Percentiles rank a stretch among this genome's conserved stretches.
Conservation (phyloP, 2,113 vertebrate genomes). For the Grallaria varia region DNA sequence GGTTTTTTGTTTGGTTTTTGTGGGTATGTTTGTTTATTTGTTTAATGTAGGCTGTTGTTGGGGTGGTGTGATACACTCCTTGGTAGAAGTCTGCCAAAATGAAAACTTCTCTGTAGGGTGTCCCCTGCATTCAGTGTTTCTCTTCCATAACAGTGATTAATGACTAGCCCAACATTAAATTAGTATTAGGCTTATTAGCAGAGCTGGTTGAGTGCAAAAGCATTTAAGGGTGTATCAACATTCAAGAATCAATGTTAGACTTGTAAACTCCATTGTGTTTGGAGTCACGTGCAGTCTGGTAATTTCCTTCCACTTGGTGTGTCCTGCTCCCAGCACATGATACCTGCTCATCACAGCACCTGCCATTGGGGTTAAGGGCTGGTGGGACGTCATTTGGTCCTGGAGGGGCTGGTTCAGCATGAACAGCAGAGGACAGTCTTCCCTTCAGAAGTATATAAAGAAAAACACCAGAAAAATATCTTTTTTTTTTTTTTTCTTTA, state of each 20-base stretch:
- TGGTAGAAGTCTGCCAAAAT: neutral
- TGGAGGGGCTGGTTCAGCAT: neutral
- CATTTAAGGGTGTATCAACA: slow-evolving; percentile 9
- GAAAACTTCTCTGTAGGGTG: neutral
- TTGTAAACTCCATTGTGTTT: neutral
- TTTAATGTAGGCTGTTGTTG: neutral
- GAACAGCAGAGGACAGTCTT: neutral
- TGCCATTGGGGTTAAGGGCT: neutral
- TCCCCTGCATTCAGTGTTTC: neutral
- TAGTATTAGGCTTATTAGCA: slow-evolving; percentile 6
- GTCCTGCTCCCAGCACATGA: neutral
- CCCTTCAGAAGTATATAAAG: neutral
- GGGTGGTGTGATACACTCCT: neutral
- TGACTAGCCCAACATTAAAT: neutral
- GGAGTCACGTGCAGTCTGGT: neutral
- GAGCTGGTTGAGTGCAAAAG: neutral
- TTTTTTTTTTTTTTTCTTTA: neutral
- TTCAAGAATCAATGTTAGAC: neutral
- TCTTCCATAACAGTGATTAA: slow-evolving; percentile 8
- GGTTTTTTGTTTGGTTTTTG: too few species aligned
- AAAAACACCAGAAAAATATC: neutral
- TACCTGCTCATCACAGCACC: neutral
- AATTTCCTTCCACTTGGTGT: neutral
- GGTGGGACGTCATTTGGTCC: neutral
- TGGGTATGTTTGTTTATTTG: too few species aligned